Conservation (phyloP, 2,888 invertebrate species). For the Tetragonisca angustula region DNA sequence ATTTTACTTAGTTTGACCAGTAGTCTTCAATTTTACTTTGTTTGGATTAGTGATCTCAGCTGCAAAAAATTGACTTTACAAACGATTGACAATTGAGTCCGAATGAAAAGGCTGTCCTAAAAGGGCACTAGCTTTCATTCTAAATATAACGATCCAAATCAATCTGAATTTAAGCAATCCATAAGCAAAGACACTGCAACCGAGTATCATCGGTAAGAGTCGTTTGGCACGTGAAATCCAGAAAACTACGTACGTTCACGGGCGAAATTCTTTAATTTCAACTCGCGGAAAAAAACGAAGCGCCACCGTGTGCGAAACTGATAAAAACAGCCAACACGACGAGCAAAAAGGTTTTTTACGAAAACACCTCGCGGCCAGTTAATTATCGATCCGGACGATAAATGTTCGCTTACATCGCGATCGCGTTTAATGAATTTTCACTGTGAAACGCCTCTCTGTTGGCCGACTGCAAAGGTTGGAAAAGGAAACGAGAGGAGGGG, state of each 20-base stretch:
- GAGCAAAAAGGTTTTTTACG: not conserved
- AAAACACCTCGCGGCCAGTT: conserved; percentile 15
- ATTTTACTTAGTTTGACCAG: no score
- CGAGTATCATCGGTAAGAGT: not conserved
- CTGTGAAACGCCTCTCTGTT: conserved; percentile 28
- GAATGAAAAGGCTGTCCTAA: no score
- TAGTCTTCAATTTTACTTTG: no score
- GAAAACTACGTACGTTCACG: not conserved
- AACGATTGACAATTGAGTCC: no score
- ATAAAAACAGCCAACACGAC: no score
- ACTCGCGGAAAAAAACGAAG: no score
- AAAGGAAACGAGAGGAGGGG: rapidly evolving
- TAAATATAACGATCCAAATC: no score
- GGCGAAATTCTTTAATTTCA: not conserved
- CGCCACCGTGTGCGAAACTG: not conserved
- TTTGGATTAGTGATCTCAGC: no score
- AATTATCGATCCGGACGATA: conserved; percentile 36
- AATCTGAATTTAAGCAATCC: no score
- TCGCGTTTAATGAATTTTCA: conserved; percentile 54
- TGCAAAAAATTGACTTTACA: no score
- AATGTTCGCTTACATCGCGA: conserved; percentile 32
- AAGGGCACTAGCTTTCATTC: no score
- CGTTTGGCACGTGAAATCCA: not conserved
- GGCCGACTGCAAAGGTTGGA: not conserved
- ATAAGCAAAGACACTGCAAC: not conserved